Evolutionary conservation across 2,888 invertebrate species (phyloP), one percentile per base, ranked within the genome.

Genomic region (Drosophila gaucha): DNA sequence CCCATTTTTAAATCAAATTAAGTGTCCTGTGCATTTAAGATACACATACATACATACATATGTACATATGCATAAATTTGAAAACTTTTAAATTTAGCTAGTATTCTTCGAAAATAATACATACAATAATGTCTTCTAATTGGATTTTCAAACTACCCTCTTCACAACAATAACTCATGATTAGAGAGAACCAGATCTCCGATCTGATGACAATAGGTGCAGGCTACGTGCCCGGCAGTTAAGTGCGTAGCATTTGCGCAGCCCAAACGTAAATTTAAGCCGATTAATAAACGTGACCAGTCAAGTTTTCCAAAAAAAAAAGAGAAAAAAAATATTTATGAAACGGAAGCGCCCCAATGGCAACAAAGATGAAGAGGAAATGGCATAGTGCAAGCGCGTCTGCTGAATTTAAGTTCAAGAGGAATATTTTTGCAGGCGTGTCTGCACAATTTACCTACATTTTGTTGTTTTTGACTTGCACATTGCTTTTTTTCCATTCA

Each of bases 221-320:
- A 52, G 50, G 20, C 44, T 82, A 87, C 82, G 82, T 82, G 82
- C 66, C 65, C 16, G 47, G 28, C 8, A 54, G 43, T 65, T 50
- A 28, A 77, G 70, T 55, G 63, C 49, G 50, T 14, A 41, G 67
- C 70, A 70, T 80, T 80, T 80, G 63, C 66, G 69, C 80, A 73
- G 65, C 16, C 41, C 39, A 43, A 46, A 57, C 30, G 38, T 30
- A 62, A 46, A 50, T 67, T 67, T 85, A 87, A 87, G 75, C 86
- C 86, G 82, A 87, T 82, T 87, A 85, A 70, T 67, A 72, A 87
- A 78, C 88, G 86, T 75, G 82, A 87, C 83, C 79, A 63, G 79
- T 57, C 56, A 59, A 70, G 64, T 78, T 73, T 52, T 67, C 24
- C 9, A 16, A 33, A 54, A 50, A 70, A 30, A 16, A 10, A 24